A percentile compares a stretch with the other conserved stretches of the same genome.
Evolutionary conservation across 2,113 vertebrate species (phyloP).

Genomic region (Sakesphorus luctuosus): DNA sequence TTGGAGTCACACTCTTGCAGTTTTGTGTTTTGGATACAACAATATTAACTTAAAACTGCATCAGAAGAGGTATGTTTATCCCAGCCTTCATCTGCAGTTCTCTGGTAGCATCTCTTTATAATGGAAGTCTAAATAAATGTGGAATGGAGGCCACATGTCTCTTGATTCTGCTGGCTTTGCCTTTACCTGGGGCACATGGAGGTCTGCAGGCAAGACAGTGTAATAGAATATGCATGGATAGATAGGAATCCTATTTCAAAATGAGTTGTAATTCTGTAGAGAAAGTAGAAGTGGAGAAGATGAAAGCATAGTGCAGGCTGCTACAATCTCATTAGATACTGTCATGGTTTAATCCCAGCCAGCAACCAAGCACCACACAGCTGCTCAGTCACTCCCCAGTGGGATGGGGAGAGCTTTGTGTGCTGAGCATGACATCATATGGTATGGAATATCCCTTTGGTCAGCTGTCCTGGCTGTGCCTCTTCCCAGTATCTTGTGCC

Average conservation of each 20-base stretch:
- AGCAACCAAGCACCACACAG: not conserved
- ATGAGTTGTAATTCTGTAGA: not conserved
- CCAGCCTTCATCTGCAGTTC: not conserved
- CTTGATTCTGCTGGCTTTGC: not conserved
- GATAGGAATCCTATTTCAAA: slow-evolving; percentile 14
- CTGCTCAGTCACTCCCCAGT: not conserved
- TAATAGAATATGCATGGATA: not conserved
- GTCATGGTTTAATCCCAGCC: not conserved
- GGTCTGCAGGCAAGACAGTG: not conserved
- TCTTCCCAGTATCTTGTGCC: not conserved
- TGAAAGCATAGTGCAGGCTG: not conserved
- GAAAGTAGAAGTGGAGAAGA: not conserved
- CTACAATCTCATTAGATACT: not conserved
- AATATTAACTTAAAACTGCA: not conserved
- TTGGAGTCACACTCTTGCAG: not conserved
- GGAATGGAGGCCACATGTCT: not conserved
- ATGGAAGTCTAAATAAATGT: not conserved
- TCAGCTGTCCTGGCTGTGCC: not conserved
- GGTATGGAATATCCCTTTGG: not conserved
- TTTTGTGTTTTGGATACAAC: not conserved
- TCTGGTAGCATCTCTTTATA: not conserved
- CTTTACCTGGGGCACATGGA: not conserved
- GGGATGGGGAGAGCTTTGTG: not conserved
- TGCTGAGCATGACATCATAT: not conserved
- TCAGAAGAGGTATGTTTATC: not conserved